These are phyloP conservation scores for Noctua pronuba DNA, from an alignment of 2,888 invertebrate genomes.

Conservation along the genomic window DNA sequence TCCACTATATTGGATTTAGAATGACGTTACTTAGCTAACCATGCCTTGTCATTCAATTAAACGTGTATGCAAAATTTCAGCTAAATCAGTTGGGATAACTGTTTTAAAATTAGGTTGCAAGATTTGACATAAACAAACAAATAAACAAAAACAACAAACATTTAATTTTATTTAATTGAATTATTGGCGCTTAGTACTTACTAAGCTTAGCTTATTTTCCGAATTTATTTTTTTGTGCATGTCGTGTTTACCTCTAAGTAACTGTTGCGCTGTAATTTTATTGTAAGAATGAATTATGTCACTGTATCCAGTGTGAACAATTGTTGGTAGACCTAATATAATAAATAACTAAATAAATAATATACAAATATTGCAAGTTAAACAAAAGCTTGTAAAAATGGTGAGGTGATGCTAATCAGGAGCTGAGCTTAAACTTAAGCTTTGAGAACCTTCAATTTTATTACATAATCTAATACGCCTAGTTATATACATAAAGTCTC, in stretches of 20 bases:
- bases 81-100: not conserved
- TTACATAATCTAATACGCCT: not conserved
- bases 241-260: too few species aligned
- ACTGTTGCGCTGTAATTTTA: too few species aligned
- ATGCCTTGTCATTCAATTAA: not conserved
- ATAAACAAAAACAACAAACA: too few species aligned
- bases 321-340: too few species aligned
- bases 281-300: too few species aligned
- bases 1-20: too few species aligned
- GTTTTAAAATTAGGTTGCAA: not conserved
- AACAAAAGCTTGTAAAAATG: not conserved
- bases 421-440: not conserved
- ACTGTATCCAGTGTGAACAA: too few species aligned
- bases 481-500: conserved; percentile 11
- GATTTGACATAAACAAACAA: not conserved
- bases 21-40: not conserved
- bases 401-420: not conserved
- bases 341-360: too few species aligned
- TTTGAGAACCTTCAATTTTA: not conserved
- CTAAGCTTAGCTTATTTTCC: too few species aligned
- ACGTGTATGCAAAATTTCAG: not conserved
- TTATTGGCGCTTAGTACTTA: too few species aligned
- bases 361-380: not conserved
- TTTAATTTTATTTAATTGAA: too few species aligned
- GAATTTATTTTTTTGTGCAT: too few species aligned